phyloP scores from a whole-genome alignment of 1,140 invertebrate species.

The Aleiodes sp. region DNA sequence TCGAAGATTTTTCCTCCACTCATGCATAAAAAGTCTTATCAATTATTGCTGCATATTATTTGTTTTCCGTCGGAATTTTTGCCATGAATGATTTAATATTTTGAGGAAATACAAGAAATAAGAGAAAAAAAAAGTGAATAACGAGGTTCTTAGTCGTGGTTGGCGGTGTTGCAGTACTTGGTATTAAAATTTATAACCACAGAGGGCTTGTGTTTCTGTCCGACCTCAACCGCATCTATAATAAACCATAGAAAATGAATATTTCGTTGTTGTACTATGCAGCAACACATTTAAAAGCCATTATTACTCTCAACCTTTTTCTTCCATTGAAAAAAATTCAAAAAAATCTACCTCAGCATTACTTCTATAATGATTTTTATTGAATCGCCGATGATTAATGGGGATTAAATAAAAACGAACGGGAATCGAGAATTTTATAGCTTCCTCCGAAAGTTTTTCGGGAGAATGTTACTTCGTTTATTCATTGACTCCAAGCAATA shows the following conservation, averaged over 20 bases:
- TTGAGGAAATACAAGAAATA: neutral
- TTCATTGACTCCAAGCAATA: too few relatives aligned
- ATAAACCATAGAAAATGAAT: slow-evolving; percentile 9
- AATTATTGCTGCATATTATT: neutral
- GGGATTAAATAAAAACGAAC: too few relatives aligned
- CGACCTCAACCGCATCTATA: neutral
- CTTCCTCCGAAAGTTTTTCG: too few relatives aligned
- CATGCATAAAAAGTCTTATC: neutral
- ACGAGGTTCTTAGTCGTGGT: slow-evolving; percentile 9
- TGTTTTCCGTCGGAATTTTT: neutral
- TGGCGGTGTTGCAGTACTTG: neutral
- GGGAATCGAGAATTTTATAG: too few relatives aligned
- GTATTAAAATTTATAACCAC: slow-evolving; percentile 16
- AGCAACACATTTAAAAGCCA: too few relatives aligned
- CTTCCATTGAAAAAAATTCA: too few relatives aligned
- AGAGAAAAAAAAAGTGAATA: neutral
- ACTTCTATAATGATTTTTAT: too few relatives aligned
- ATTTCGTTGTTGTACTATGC: slow-evolving; percentile 8
- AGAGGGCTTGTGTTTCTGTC: neutral
- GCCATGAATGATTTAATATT: neutral
- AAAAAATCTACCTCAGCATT: too few relatives aligned
- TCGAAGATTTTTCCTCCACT: too few relatives aligned
- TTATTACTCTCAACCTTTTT: too few relatives aligned
- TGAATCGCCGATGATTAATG: too few relatives aligned
- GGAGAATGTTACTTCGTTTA: too few relatives aligned